These are phyloP conservation scores for Indri indri DNA, from an alignment of 2,113 vertebrate genomes.

Conservation along the genomic window DNA sequence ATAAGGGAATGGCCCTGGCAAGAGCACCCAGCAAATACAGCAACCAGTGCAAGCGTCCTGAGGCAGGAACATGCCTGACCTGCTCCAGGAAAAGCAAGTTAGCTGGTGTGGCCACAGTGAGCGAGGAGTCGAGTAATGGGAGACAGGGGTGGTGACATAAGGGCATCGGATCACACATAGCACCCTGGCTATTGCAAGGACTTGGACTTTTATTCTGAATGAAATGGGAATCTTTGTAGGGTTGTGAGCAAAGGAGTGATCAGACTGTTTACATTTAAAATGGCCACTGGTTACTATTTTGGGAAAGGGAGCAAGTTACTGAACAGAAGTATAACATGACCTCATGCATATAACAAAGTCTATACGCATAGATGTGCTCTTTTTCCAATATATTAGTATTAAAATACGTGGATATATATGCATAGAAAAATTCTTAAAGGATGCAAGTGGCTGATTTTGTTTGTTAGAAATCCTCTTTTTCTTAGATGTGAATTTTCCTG, in stretches of 20 bases:
- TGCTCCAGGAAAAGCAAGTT: background rate
- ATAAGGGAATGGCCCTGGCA: too few species aligned
- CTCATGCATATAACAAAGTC: background rate
- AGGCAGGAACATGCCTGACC: accelerated
- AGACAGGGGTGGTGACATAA: background rate
- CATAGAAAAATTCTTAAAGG: background rate
- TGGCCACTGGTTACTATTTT: background rate
- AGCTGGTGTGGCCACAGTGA: accelerated
- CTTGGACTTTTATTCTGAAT: background rate
- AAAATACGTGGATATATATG: background rate
- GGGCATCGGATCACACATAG: too few species aligned
- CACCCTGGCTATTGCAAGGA: too few species aligned
- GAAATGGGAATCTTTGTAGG: background rate
- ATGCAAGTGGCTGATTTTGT: background rate
- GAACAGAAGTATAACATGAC: background rate
- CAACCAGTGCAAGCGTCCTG: background rate
- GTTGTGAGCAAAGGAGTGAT: background rate
- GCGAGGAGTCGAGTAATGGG: too few species aligned
- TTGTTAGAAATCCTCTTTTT: background rate
- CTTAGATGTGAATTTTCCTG: background rate
- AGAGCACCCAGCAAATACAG: background rate
- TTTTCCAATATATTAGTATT: background rate
- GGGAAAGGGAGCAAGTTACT: background rate
- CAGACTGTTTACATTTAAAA: background rate
- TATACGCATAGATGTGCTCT: background rate